phyloP scores from a whole-genome alignment of 2,888 invertebrate species.

The Notocelia uddmanniana region DNA sequence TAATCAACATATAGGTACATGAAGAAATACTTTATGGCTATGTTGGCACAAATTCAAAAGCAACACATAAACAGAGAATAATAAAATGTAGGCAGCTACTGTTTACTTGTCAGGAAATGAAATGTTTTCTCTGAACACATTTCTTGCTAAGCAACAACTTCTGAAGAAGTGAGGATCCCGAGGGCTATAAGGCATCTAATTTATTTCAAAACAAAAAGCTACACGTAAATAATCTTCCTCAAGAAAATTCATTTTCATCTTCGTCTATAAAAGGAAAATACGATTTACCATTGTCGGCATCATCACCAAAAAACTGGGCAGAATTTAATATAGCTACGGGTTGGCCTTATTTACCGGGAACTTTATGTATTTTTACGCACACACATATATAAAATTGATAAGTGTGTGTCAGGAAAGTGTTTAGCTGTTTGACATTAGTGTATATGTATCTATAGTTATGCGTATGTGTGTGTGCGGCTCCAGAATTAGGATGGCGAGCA shows the following conservation, averaged over 20 bases:
- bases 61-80: background rate
- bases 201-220: constrained; percentile 50
- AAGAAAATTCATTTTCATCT: constrained; percentile 65
- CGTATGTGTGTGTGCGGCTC: constrained; percentile 74
- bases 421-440: constrained; percentile 60
- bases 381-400: constrained; percentile 49
- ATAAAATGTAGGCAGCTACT: background rate
- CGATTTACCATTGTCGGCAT: constrained; percentile 73
- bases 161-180: constrained; percentile 14
- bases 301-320: constrained; percentile 74
- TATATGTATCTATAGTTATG: constrained; percentile 66
- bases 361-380: constrained; percentile 78
- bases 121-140: constrained; percentile 7
- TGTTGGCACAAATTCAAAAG: background rate
- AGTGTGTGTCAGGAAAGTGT: constrained; percentile 60
- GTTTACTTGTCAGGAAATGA: constrained; percentile 4
- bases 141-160: background rate
- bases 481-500: constrained; percentile 83
- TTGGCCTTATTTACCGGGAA: constrained; percentile 80
- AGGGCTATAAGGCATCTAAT: constrained; percentile 17
- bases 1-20: too few species aligned
- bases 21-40: background rate
- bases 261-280: constrained; percentile 69
- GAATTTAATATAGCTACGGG: constrained; percentile 82
- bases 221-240: constrained; percentile 68